Percentiles rank a stretch among this genome's conserved stretches.
phyloP scores from a whole-genome alignment of 1,140 invertebrate species.

The Scylla paramamosain region DNA sequence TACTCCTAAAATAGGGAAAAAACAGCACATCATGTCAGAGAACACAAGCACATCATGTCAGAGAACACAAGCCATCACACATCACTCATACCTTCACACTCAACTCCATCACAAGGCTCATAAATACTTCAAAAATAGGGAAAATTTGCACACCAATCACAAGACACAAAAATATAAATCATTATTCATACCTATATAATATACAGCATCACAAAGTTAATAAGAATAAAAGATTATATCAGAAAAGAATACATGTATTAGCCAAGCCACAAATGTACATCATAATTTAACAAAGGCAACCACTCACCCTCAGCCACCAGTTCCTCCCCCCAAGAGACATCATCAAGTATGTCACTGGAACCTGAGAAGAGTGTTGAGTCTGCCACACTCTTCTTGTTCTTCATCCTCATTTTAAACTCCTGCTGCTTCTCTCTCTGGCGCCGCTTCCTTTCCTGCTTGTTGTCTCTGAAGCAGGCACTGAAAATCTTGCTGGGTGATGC shows the following conservation, averaged over 20 bases:
- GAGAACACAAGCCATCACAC: too few relatives aligned
- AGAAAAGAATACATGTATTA: too few relatives aligned
- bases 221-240: too few relatives aligned
- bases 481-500: background rate
- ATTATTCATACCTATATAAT: too few relatives aligned
- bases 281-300: background rate
- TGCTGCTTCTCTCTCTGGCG: conserved; percentile 57
- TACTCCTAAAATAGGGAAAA: background rate
- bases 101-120: too few relatives aligned
- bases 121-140: too few relatives aligned
- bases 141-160: too few relatives aligned
- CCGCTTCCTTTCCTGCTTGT: conserved; percentile 49
- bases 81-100: too few relatives aligned
- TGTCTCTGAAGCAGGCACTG: background rate
- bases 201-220: background rate
- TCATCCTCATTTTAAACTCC: conserved; percentile 58
- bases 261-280: too few relatives aligned
- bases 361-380: background rate
- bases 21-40: too few relatives aligned
- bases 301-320: conserved; percentile 58
- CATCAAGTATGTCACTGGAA: background rate
- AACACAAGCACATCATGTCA: too few relatives aligned
- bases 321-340: background rate
- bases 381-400: background rate
- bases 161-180: too few relatives aligned